These are phyloP conservation scores for Drosophila sproati DNA, from an alignment of 1,140 invertebrate genomes.

Conservation along the genomic window DNA sequence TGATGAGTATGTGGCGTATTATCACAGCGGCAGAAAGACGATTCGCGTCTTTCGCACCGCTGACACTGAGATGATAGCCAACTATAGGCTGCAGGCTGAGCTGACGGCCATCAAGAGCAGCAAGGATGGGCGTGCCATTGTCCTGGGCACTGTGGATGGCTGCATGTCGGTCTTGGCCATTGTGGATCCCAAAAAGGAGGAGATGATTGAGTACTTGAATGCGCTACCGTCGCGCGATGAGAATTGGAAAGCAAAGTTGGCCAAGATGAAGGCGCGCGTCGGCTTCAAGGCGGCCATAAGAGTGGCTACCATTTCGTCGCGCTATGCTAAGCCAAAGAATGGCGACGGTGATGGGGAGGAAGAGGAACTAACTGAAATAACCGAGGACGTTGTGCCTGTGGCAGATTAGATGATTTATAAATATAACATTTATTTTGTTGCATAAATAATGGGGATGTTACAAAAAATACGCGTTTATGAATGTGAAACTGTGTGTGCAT, in stretches of 20 bases:
- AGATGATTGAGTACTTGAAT: constrained; percentile 88
- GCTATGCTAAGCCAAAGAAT: constrained; percentile 63
- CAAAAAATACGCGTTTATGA: constrained; percentile 61
- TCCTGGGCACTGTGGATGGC: constrained; percentile 96
- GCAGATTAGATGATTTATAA: constrained; percentile 69
- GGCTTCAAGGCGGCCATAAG: constrained; percentile 88
- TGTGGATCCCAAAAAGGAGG: constrained; percentile 90
- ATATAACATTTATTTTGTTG: constrained; percentile 79
- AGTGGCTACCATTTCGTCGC: constrained; percentile 78
- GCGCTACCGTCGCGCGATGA: constrained; percentile 90
- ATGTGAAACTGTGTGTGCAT: too few relatives aligned
- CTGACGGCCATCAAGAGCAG: constrained; percentile 94
- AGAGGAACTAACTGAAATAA: constrained; percentile 73
- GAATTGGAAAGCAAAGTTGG: constrained; percentile 90
- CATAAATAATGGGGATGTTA: constrained; percentile 66
- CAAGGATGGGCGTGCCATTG: constrained; percentile 91
- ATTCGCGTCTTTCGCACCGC: constrained; percentile 94
- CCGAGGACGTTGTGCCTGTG: constrained; percentile 65
- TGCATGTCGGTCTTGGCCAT: constrained; percentile 96
- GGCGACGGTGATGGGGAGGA: constrained; percentile 61
- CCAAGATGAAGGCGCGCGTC: constrained; percentile 88
- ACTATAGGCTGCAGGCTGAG: constrained; percentile 96
- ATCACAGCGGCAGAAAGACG: constrained; percentile 95
- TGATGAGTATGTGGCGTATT: constrained; percentile 98
- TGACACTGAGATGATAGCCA: constrained; percentile 95